Base-by-base conservation (phyloP, 1,140 invertebrate genomes). In the Lerema accius region DNA sequence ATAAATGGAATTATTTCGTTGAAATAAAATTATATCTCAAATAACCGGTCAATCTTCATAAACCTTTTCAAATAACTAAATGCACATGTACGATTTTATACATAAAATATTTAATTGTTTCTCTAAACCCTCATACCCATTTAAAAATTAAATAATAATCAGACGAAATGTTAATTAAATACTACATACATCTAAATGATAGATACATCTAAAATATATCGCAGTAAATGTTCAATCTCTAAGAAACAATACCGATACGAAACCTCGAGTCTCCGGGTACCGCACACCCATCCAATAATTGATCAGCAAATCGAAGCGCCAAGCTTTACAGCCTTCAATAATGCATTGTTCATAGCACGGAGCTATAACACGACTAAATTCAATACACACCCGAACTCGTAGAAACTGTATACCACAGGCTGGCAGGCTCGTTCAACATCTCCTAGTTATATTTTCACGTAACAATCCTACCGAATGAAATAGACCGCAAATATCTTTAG, bases 321-420 rank as follows among this genome's bases (percentile, higher is more conserved):
- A 49, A 49, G 37, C 37, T 37, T 26, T 51, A 62, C 28, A 23
- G 48, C 46, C 46, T 23, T 50, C 46, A 61, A 61, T 61, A 61
- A 50, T 50, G 37, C 37, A 50, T 48, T 50, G 59, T 50, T 50
- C 46, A 42, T 17, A 11, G 46, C 46, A 50, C 46, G 37, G 13
- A 46, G 40, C 2, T 23, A 40, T n/a, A 43, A 39, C 17, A 28
- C 45, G 45, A 60, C 58, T 9, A 49, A 60, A 49, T 40, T 15
- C 39, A 56, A 32, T 43, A 48, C 23, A 11, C 45, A 26, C 7
- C 45, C 11, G 14, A 48, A 14, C 23, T 26, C 1, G 13, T 48
- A 10, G 19, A 17, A 28, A 48, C 19, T 26, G 45, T 11, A 17
- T 28, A 28, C 19, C 19, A 9, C n/a, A n/a, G n/a, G n/a, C n/a